A percentile compares a stretch with the other conserved stretches of the same genome.
Conservation (phyloP, 2,797 vertebrate genomes). For the Dromococcyx pavoninus region DNA sequence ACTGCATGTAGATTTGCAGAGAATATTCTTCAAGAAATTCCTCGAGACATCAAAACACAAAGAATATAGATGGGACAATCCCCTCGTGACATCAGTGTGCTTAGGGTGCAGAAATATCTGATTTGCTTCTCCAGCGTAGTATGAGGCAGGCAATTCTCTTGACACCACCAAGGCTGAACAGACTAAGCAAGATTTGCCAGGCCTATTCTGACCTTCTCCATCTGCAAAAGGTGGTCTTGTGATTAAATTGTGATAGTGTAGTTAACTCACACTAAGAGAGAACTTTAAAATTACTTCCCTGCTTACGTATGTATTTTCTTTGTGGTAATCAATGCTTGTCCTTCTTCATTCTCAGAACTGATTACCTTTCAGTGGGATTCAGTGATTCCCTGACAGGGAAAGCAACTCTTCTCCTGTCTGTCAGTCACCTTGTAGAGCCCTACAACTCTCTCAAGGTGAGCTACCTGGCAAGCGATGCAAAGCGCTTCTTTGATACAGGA, state of each 20-base stretch:
- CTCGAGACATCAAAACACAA: not conserved
- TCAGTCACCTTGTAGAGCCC: rapidly evolving
- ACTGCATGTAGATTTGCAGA: not conserved
- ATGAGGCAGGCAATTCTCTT: not conserved
- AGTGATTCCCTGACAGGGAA: not conserved
- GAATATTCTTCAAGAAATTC: not conserved
- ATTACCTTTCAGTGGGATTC: not conserved
- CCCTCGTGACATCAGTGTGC: not conserved
- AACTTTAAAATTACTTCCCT: not conserved
- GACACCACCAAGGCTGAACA: not conserved
- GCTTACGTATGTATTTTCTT: not conserved
- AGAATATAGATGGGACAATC: not conserved
- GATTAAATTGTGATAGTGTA: not conserved
- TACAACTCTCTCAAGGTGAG: not conserved
- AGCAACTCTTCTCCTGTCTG: not conserved
- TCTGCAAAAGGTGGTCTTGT: not conserved
- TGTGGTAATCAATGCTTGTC: not conserved
- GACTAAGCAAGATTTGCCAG: not conserved
- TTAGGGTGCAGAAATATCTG: not conserved
- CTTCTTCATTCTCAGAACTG: not conserved
- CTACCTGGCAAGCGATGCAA: not conserved
- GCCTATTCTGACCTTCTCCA: not conserved
- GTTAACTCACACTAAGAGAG: not conserved
- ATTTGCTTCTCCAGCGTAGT: rapidly evolving
- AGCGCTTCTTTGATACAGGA: not conserved